Percentiles rank a stretch among this genome's conserved stretches.
Conservation (phyloP, 2,113 vertebrate genomes). For the Scophthalmus maximus region DNA sequence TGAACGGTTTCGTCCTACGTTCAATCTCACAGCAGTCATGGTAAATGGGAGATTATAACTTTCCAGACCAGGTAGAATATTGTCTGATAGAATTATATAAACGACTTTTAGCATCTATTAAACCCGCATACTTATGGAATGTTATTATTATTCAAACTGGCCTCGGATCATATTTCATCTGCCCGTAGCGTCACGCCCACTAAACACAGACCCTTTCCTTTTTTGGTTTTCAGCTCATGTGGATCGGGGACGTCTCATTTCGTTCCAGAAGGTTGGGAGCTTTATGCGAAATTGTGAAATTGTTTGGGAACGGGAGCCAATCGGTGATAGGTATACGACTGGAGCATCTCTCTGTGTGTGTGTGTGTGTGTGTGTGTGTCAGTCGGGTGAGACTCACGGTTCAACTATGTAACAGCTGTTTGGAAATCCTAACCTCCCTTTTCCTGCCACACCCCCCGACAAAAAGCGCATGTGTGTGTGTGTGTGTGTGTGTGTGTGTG, state of each 20-base stretch:
- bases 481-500: neutral
- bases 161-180: slow-evolving; percentile 10
- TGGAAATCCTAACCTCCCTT: slow-evolving; percentile 36
- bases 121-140: no score
- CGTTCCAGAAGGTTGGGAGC: no score
- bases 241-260: neutral
- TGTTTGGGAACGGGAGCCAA: no score
- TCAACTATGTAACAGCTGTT: slow-evolving; percentile 51
- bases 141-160: no score
- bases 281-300: no score
- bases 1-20: no score
- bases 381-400: slow-evolving; percentile 16
- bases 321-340: neutral
- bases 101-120: no score
- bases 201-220: neutral
- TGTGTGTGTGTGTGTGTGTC: neutral
- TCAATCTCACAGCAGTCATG: no score
- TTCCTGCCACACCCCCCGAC: slow-evolving; percentile 18
- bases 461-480: slow-evolving; percentile 10
- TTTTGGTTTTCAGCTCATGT: neutral
- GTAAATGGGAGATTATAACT: no score
- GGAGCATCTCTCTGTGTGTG: neutral
- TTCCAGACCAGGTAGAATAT: no score
- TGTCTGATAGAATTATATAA: no score
- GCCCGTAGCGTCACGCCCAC: slow-evolving; percentile 29